Conservation (phyloP, 2,113 vertebrate species). For the Carassius auratus region DNA sequence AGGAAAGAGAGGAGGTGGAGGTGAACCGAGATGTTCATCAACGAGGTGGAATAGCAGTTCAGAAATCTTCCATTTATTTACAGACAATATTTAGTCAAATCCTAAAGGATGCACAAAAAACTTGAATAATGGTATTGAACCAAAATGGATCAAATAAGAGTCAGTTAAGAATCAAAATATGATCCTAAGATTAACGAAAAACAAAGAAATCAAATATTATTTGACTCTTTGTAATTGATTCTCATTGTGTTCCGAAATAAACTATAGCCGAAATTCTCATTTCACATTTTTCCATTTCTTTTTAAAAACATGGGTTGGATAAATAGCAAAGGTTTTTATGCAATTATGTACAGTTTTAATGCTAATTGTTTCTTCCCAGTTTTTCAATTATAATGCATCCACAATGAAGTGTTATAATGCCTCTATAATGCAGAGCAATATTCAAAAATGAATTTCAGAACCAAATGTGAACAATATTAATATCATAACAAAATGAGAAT, state of each 20-base stretch:
- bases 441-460: too few relatives aligned
- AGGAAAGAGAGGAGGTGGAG: neutral
- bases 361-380: too few relatives aligned
- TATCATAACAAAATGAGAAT: too few relatives aligned
- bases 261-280: neutral
- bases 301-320: neutral
- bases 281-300: neutral
- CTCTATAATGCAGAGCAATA: too few relatives aligned
- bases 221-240: neutral
- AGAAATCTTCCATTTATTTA: neutral
- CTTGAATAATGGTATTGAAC: neutral
- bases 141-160: neutral
- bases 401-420: too few relatives aligned
- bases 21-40: neutral
- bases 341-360: neutral
- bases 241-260: neutral
- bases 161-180: neutral
- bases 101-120: neutral
- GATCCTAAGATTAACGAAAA: neutral
- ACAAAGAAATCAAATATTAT: neutral
- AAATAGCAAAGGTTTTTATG: neutral
- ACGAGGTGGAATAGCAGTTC: neutral
- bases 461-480: too few relatives aligned
- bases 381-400: too few relatives aligned
- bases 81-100: neutral